Percentiles rank a stretch among this genome's conserved stretches.
These are phyloP conservation scores for Sinocyclocheilus anophthalmus DNA, from an alignment of 2,113 vertebrate species.

Conservation along the genomic window DNA sequence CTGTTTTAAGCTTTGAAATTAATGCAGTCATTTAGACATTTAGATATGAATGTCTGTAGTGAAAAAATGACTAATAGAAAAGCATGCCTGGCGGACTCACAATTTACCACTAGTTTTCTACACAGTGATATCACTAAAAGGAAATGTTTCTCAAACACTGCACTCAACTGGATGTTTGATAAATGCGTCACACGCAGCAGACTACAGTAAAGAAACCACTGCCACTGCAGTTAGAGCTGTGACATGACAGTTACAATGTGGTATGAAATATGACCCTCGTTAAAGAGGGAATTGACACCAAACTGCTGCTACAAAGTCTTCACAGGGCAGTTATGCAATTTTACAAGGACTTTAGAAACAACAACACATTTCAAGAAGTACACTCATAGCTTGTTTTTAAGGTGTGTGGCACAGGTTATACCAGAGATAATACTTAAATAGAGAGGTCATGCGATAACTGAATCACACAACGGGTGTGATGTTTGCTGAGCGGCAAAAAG, in stretches of 20 bases:
- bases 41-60: not conserved
- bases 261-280: not conserved
- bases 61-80: not conserved
- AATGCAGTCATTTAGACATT: not conserved
- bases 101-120: not conserved
- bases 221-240: not conserved
- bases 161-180: not conserved
- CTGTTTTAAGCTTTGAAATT: not conserved
- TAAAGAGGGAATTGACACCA: not conserved
- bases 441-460: not conserved
- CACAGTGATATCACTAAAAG: not conserved
- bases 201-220: too few relatives aligned
- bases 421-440: conserved; percentile 9
- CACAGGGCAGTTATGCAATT: not conserved
- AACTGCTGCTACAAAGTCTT: not conserved
- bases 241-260: not conserved
- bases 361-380: not conserved
- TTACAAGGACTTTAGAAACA: conserved; percentile 10
- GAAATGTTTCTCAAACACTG: not conserved
- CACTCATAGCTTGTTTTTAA: conserved; percentile 21
- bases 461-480: not conserved
- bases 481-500: not conserved
- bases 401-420: conserved; percentile 13
- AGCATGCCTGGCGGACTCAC: not conserved
- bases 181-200: not conserved